A percentile compares a stretch with the other conserved stretches of the same genome.
Evolutionary conservation across 2,888 invertebrate species (phyloP).

Genomic region (Cryptus armator): DNA sequence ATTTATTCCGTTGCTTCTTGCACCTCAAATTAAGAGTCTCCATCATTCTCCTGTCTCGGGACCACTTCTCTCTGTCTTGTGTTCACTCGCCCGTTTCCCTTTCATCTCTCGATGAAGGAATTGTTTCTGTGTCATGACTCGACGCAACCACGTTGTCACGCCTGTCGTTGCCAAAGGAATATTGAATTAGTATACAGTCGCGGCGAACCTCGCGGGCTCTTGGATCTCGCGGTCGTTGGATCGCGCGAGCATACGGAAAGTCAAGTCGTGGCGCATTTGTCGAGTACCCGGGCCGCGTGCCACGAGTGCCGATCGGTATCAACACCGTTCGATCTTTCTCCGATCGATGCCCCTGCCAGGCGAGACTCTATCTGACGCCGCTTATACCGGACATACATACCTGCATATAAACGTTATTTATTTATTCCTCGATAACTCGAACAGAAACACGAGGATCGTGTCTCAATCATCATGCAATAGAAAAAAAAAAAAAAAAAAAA

Average conservation of each 20-base stretch:
- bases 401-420: constrained; percentile 33
- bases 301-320: constrained; percentile 67
- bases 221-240: constrained; percentile 38
- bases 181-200: constrained; percentile 77
- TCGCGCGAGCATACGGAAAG: constrained; percentile 13
- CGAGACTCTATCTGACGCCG: constrained; percentile 13
- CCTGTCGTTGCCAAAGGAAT: constrained; percentile 76
- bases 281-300: constrained; percentile 61
- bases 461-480: constrained; percentile 26
- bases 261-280: constrained; percentile 44
- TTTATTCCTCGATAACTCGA: constrained; percentile 39
- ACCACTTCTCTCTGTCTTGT: constrained; percentile 18
- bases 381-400: constrained; percentile 33
- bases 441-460: constrained; percentile 14
- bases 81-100: constrained; percentile 50
- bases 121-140: constrained; percentile 80
- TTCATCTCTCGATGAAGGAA: constrained; percentile 72
- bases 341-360: constrained; percentile 61
- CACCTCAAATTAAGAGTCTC: constrained; percentile 26
- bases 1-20: constrained; percentile 11
- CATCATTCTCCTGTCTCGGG: constrained; percentile 19
- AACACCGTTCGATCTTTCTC: constrained; percentile 63
- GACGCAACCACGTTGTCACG: constrained; percentile 78
- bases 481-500: neutral
- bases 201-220: constrained; percentile 20